Evolutionary conservation across 2,113 vertebrate genomes (phyloP).

Genomic region (Acanthisitta chloris): DNA sequence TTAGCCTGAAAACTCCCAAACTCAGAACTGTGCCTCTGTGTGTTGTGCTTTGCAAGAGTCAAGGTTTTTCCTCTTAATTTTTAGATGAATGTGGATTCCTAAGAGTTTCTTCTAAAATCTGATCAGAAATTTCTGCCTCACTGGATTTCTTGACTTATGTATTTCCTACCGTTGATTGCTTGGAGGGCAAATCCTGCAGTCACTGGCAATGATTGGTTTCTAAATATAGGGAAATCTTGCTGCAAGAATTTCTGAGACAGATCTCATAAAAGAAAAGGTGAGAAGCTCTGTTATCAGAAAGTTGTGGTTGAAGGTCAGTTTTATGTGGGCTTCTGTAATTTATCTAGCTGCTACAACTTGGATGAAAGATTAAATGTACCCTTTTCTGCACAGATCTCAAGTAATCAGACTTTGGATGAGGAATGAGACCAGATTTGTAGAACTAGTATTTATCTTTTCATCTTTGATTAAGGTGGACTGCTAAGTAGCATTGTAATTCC

Average conservation of each 20-base stretch:
- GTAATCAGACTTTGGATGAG: neutral
- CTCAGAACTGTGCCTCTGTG: neutral
- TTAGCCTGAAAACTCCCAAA: neutral
- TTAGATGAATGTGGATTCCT: neutral
- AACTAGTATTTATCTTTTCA: neutral
- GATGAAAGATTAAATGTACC: neutral
- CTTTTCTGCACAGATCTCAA: neutral
- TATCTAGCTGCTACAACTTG: neutral
- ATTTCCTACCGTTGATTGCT: conserved; percentile 17
- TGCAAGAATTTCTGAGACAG: neutral
- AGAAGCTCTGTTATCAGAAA: conserved; percentile 20
- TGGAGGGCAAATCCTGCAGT: conserved; percentile 21
- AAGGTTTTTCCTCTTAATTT: neutral
- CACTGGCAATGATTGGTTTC: conserved; percentile 36
- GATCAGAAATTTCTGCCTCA: conserved; percentile 23
- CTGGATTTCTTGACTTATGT: neutral
- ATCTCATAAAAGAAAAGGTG: conserved; percentile 24
- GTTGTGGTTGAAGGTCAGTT: conserved; percentile 10
- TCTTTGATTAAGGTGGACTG: neutral
- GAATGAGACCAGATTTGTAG: neutral
- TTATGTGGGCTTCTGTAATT: neutral
- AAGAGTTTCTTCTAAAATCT: neutral
- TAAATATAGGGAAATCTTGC: conserved; percentile 48
- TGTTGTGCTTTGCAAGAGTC: neutral
- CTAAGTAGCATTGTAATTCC: neutral